Conservation (phyloP, 1,140 invertebrate species). For the Sycophila sp. region DNA sequence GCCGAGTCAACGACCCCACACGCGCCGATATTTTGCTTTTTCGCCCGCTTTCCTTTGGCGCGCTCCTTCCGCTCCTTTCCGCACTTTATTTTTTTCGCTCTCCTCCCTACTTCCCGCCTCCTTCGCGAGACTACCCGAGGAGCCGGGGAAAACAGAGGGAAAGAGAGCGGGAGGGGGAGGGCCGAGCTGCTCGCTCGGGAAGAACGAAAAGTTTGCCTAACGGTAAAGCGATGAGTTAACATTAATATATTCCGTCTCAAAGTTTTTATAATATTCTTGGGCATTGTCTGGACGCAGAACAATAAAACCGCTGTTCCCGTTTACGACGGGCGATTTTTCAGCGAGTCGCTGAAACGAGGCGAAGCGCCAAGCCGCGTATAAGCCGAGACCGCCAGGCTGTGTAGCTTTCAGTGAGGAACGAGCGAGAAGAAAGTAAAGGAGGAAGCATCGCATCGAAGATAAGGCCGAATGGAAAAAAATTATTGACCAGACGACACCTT, state of each 20-base stretch:
- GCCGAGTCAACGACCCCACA: constrained; percentile 9
- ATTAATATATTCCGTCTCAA: constrained; percentile 67
- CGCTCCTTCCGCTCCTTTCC: too few relatives aligned
- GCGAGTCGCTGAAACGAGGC: constrained; percentile 61
- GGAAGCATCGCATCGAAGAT: constrained; percentile 13
- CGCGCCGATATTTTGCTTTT: too few relatives aligned
- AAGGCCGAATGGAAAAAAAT: constrained; percentile 10
- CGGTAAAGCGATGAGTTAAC: constrained; percentile 66
- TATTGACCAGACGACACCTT: constrained; percentile 35
- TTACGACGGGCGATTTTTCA: constrained; percentile 66
- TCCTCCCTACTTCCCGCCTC: too few relatives aligned
- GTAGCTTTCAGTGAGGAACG: constrained; percentile 6
- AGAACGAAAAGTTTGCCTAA: constrained; percentile 64
- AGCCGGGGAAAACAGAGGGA: constrained; percentile 7
- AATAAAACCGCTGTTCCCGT: constrained; percentile 66
- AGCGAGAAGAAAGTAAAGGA: constrained; percentile 6
- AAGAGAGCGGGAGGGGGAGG: constrained; percentile 20
- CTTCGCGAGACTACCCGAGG: too few relatives aligned
- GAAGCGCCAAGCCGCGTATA: constrained; percentile 45
- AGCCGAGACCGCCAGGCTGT: constrained; percentile 23
- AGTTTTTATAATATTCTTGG: constrained; percentile 66
- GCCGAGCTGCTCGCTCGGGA: constrained; percentile 34
- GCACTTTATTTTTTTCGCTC: too few relatives aligned
- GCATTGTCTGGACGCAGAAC: constrained; percentile 64
- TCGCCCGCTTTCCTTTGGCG: too few relatives aligned